phyloP scores from a whole-genome alignment of 2,888 invertebrate genomes.

The Cylloceria caligata region DNA sequence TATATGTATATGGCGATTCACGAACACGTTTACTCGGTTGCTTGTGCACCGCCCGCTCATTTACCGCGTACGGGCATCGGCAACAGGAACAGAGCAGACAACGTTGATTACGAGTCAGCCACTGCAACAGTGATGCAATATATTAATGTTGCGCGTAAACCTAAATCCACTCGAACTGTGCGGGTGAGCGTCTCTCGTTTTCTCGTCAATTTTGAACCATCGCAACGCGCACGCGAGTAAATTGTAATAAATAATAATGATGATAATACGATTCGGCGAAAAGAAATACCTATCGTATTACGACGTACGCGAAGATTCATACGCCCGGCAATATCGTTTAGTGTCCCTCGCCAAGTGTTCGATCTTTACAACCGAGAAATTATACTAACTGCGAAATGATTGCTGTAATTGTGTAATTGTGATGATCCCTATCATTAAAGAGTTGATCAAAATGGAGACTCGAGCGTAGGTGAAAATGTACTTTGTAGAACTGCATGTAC shows the following conservation, averaged over 20 bases:
- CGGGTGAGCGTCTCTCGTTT: neutral
- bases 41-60: constrained; percentile 12
- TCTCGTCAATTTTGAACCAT: neutral
- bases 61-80: neutral
- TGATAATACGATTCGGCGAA: constrained; percentile 35
- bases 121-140: constrained; percentile 39
- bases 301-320: constrained; percentile 10
- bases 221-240: constrained; percentile 16
- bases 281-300: constrained; percentile 28
- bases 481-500: neutral
- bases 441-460: constrained; percentile 12
- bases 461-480: constrained; percentile 32
- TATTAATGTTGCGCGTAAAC: constrained; percentile 39
- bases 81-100: constrained; percentile 2
- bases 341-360: constrained; percentile 5
- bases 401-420: constrained; percentile 12
- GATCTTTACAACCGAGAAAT: constrained; percentile 32
- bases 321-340: neutral
- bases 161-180: constrained; percentile 31
- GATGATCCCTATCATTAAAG: constrained; percentile 34
- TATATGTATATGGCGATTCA: neutral
- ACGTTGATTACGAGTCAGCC: constrained; percentile 25
- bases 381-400: constrained; percentile 23
- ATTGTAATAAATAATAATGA: constrained; percentile 22
- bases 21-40: constrained; percentile 12